These are phyloP conservation scores for Megalopta genalis DNA, from an alignment of 1,140 invertebrate species.

Conservation along the genomic window DNA sequence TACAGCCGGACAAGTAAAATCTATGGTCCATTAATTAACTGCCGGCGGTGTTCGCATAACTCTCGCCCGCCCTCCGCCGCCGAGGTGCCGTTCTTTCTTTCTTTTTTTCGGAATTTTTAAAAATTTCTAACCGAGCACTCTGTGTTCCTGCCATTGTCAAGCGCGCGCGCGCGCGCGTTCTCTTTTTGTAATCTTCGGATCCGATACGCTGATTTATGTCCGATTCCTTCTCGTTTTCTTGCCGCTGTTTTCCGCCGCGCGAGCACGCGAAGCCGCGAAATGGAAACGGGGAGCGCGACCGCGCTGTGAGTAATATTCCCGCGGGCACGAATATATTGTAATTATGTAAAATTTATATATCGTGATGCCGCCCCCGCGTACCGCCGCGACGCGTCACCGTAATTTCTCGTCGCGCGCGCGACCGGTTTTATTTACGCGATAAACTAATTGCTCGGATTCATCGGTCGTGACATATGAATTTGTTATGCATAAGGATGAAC, in stretches of 20 bases:
- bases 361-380: background rate
- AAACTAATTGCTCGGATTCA: slow-evolving; percentile 44
- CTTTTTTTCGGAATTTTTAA: no score
- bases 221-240: background rate
- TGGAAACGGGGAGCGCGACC: no score
- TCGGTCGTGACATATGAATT: slow-evolving; percentile 35
- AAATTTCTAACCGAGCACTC: no score
- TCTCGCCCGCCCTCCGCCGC: no score
- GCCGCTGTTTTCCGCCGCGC: background rate
- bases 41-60: no score
- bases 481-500: slow-evolving; percentile 43
- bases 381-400: background rate
- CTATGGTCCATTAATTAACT: no score
- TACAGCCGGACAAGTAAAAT: no score
- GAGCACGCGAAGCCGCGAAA: no score
- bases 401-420: background rate
- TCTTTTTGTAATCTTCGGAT: background rate
- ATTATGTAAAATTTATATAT: slow-evolving; percentile 6
- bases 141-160: no score
- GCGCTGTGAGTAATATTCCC: background rate
- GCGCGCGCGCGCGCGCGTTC: background rate
- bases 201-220: slow-evolving; percentile 14
- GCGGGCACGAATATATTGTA: background rate
- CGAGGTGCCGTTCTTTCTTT: no score
- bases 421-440: slow-evolving; percentile 16